Conservation (phyloP, 2,888 invertebrate genomes). For the Eilema griseolum region DNA sequence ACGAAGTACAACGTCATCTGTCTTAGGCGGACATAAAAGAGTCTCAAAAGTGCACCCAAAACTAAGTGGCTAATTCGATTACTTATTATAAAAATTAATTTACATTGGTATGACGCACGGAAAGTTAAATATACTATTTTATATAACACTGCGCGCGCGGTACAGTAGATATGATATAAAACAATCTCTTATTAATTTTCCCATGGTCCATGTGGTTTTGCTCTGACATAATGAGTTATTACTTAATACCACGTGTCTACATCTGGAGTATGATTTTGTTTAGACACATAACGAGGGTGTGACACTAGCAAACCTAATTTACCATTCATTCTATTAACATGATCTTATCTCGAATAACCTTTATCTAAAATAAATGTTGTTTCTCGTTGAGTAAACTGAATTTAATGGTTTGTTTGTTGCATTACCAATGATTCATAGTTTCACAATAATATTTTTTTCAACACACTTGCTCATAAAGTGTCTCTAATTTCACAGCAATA, state of each 20-base stretch:
- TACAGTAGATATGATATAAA: not conserved
- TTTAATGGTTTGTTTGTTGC: constrained; percentile 17
- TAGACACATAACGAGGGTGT: constrained; percentile 67
- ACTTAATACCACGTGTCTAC: constrained; percentile 56
- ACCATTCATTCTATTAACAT: constrained; percentile 68
- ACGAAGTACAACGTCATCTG: not conserved
- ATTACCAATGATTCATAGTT: constrained; percentile 1
- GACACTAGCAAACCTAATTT: constrained; percentile 72
- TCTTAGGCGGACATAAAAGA: too few species aligned
- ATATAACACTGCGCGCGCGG: not conserved
- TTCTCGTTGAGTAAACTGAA: constrained; percentile 18
- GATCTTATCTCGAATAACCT: constrained; percentile 59
- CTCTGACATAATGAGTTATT: constrained; percentile 64
- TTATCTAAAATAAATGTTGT: constrained; percentile 51
- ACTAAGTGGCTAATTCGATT: too few species aligned
- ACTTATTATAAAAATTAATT: too few species aligned
- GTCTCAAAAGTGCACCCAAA: too few species aligned
- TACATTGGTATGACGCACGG: too few species aligned
- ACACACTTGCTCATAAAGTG: too few species aligned
- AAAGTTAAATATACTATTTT: not conserved
- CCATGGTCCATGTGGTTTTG: constrained; percentile 58
- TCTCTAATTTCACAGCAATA: too few species aligned
- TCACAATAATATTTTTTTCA: not conserved
- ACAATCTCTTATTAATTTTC: constrained; percentile 57
- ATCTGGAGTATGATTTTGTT: constrained; percentile 61